Evolutionary conservation across 2,113 vertebrate genomes (phyloP).

Genomic region (Microtus montanus): DNA sequence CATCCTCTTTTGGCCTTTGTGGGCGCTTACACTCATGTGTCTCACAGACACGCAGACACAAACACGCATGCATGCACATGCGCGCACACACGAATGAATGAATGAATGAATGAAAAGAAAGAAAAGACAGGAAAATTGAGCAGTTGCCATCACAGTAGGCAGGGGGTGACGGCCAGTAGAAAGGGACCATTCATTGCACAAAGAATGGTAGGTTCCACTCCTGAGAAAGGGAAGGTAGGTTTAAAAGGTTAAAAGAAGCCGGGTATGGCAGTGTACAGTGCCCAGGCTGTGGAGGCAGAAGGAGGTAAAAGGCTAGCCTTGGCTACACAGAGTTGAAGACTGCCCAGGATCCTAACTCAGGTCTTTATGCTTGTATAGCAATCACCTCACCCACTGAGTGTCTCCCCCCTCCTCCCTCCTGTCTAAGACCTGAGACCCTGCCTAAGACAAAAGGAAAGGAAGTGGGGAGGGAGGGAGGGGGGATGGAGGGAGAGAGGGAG

Average conservation of each 20-base stretch:
- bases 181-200: neutral
- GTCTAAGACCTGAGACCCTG: neutral
- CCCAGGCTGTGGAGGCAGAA: neutral
- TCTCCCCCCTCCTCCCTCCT: neutral
- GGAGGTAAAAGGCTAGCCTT: neutral
- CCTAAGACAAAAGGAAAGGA: neutral
- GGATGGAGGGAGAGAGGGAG: rapidly evolving
- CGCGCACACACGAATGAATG: too few species aligned
- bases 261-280: neutral
- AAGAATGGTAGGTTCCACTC: neutral
- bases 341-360: neutral
- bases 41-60: neutral
- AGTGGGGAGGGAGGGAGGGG: neutral
- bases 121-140: neutral
- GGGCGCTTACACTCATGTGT: neutral
- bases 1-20: neutral
- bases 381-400: neutral
- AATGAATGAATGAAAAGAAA: too few species aligned
- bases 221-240: neutral
- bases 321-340: neutral
- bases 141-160: neutral
- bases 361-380: neutral
- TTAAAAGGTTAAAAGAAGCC: neutral
- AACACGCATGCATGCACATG: too few species aligned
- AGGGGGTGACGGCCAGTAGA: neutral